Conservation (phyloP, 2,113 vertebrate genomes). For the Aspiorhynchus laticeps region DNA sequence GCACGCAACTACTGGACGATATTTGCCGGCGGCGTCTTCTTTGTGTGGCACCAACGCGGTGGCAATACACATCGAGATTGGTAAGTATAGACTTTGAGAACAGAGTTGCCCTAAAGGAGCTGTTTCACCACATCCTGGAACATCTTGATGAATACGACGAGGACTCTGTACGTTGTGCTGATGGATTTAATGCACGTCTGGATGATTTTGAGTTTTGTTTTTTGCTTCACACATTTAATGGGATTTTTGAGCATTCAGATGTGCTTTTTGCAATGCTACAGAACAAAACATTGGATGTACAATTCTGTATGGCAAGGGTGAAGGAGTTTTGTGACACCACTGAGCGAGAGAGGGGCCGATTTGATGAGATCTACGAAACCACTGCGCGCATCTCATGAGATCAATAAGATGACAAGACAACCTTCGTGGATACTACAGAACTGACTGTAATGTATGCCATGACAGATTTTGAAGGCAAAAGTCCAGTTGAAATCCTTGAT, state of each 20-base stretch:
- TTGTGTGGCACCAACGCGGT: neutral
- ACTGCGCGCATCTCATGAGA: too few species aligned
- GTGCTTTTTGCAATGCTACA: too few species aligned
- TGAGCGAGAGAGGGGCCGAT: too few species aligned
- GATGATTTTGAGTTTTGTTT: too few species aligned
- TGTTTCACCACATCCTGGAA: slow-evolving; percentile 30
- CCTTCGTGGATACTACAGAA: neutral
- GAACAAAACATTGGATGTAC: too few species aligned
- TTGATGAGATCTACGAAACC: too few species aligned
- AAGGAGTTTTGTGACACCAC: neutral
- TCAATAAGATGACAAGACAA: too few species aligned
- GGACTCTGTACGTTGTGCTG: neutral
- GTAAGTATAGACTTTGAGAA: slow-evolving; percentile 35
- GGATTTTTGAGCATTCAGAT: too few species aligned
- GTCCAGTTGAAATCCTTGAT: too few species aligned
- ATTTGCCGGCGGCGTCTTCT: slow-evolving; percentile 23
- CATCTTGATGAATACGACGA: neutral
- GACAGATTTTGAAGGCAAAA: too few species aligned
- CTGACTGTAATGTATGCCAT: too few species aligned
- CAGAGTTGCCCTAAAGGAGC: slow-evolving; percentile 2
- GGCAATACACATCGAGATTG: slow-evolving; percentile 20
- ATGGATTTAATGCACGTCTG: neutral
- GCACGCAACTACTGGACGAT: neutral
- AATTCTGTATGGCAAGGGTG: neutral
- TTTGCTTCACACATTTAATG: too few species aligned